phyloP scores from a whole-genome alignment of 2,797 vertebrate species.

The Delichon dasypus region DNA sequence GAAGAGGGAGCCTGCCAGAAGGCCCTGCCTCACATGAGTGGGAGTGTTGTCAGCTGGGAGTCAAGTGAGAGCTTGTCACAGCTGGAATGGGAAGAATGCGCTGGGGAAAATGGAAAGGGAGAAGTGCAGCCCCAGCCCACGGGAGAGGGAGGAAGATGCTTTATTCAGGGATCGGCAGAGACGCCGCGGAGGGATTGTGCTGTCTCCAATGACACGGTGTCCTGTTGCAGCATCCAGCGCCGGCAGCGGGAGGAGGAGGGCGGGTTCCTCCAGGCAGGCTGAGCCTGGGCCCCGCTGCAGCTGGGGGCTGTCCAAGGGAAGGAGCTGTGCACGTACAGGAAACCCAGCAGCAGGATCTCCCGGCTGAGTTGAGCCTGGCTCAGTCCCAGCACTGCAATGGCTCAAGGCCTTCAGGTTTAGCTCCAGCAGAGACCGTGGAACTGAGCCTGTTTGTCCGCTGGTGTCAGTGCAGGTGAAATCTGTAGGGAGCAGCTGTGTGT shows the following conservation, averaged over 20 bases:
- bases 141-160: constrained; percentile 1
- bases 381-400: background rate
- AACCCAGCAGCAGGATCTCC: constrained; percentile 37
- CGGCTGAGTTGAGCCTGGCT: background rate
- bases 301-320: constrained; percentile 43
- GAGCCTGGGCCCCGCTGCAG: background rate
- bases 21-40: background rate
- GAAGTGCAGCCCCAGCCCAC: background rate
- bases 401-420: background rate
- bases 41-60: constrained; percentile 32
- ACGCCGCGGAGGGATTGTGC: background rate
- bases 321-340: constrained; percentile 42
- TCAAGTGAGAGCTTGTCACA: constrained; percentile 46
- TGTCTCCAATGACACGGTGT: constrained; percentile 51
- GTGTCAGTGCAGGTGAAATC: background rate
- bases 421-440: background rate
- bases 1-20: constrained; percentile 10
- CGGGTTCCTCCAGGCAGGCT: background rate
- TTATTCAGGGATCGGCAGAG: background rate
- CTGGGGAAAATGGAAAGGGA: background rate
- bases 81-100: constrained; percentile 22
- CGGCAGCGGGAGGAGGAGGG: background rate
- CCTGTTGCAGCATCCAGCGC: constrained; percentile 48
- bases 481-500: background rate
- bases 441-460: background rate